Conservation (phyloP, 2,888 invertebrate species). For the Penaeus monodon region DNA sequence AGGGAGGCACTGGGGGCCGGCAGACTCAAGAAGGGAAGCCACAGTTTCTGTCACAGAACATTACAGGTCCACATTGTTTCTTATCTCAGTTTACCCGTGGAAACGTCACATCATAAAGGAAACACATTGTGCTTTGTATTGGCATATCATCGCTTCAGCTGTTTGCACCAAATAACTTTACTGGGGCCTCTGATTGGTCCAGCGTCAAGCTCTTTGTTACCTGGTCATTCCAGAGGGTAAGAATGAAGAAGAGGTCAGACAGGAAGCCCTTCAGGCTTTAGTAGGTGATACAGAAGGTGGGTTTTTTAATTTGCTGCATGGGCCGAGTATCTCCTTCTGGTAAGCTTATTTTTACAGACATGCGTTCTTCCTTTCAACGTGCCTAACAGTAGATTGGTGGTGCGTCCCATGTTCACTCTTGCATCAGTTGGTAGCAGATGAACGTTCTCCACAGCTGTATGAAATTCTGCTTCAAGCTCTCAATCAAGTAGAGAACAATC, state of each 20-base stretch:
- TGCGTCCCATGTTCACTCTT: conserved; percentile 43
- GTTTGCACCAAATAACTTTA: conserved; percentile 62
- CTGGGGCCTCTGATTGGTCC: conserved; percentile 62
- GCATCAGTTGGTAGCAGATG: conserved; percentile 62
- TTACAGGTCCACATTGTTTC: conserved; percentile 18
- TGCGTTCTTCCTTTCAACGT: conserved; percentile 35
- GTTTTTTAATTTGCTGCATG: conserved; percentile 48
- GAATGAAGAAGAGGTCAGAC: conserved; percentile 19
- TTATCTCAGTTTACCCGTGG: conserved; percentile 13
- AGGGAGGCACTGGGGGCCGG: conserved; percentile 34
- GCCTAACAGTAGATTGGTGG: conserved; percentile 62
- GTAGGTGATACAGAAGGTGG: conserved; percentile 61
- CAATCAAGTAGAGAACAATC: conserved; percentile 45
- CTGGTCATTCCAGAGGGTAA: conserved; percentile 38
- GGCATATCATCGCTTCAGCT: conserved; percentile 58
- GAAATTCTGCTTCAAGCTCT: conserved; percentile 41
- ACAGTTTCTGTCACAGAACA: conserved; percentile 19
- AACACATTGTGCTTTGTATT: conserved; percentile 53
- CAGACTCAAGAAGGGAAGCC: neutral
- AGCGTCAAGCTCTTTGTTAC: conserved; percentile 38
- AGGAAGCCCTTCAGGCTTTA: conserved; percentile 49
- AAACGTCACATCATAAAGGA: conserved; percentile 27
- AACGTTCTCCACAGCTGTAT: conserved; percentile 52
- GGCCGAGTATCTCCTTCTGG: conserved; percentile 60
- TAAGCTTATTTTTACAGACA: conserved; percentile 46